Percentiles rank a stretch among this genome's conserved stretches.
phyloP scores from a whole-genome alignment of 1,140 invertebrate species.

The Trialeurodes vaporariorum region DNA sequence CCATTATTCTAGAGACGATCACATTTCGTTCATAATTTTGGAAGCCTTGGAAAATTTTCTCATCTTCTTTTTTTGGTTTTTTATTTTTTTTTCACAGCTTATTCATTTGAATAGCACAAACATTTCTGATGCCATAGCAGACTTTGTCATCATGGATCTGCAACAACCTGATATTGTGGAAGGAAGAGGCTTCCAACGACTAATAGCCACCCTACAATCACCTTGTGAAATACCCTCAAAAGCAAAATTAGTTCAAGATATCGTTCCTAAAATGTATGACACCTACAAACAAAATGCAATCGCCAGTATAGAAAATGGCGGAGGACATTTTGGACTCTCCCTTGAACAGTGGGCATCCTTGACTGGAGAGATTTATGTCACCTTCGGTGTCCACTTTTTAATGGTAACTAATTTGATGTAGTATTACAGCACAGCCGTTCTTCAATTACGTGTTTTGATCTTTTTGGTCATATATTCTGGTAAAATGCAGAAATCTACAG shows the following conservation, averaged over 20 bases:
- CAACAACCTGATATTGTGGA: constrained; percentile 40
- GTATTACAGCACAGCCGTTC: too few species aligned
- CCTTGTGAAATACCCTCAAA: constrained; percentile 42
- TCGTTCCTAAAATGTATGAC: constrained; percentile 40
- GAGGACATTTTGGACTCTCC: constrained; percentile 7
- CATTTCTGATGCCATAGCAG: constrained; percentile 37
- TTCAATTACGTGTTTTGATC: too few species aligned
- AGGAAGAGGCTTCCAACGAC: constrained; percentile 39
- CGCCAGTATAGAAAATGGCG: constrained; percentile 8
- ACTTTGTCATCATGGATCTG: constrained; percentile 39
- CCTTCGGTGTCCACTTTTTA: not conserved
- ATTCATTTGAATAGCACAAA: constrained; percentile 27
- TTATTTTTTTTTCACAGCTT: not conserved
- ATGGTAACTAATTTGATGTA: not conserved
- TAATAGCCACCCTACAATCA: constrained; percentile 38
- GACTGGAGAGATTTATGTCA: not conserved
- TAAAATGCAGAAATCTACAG: too few species aligned
- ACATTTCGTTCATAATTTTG: too few species aligned
- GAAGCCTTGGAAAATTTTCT: too few species aligned
- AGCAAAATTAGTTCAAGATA: constrained; percentile 38
- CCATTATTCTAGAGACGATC: too few species aligned
- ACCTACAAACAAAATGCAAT: constrained; percentile 34
- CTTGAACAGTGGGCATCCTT: not conserved
- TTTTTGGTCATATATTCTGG: too few species aligned
- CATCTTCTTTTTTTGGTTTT: too few species aligned